These are phyloP conservation scores for Hestina assimilis DNA, from an alignment of 1,140 invertebrate species.

Conservation along the genomic window DNA sequence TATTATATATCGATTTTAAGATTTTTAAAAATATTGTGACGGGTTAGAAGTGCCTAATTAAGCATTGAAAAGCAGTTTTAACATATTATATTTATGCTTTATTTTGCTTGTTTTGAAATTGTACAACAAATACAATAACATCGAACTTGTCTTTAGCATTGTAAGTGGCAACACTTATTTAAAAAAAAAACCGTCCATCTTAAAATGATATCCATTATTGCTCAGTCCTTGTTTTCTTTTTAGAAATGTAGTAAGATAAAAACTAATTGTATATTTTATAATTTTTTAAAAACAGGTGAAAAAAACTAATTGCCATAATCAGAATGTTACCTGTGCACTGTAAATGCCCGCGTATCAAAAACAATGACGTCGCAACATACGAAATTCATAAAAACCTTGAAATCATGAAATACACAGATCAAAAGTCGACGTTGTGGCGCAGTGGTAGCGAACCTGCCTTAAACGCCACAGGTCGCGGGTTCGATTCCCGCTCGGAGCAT, in stretches of 20 bases:
- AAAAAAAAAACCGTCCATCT: neutral
- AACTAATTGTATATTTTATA: conserved; percentile 1
- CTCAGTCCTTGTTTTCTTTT: conserved; percentile 6
- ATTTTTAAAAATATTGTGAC: conserved; percentile 1
- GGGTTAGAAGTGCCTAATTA: neutral
- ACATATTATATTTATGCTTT: neutral
- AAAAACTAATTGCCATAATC: conserved; percentile 10
- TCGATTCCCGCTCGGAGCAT: no score
- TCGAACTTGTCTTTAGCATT: neutral
- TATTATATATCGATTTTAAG: no score
- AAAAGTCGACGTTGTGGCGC: no score
- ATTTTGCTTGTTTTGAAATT: neutral
- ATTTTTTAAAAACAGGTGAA: neutral
- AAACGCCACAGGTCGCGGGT: no score
- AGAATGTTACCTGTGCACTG: conserved; percentile 5
- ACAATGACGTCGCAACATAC: neutral
- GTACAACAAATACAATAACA: conserved; percentile 4
- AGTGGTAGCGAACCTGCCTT: no score
- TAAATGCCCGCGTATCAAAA: neutral
- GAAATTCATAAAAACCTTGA: no score
- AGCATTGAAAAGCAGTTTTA: conserved; percentile 1
- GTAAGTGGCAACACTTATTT: neutral
- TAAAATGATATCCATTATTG: conserved; percentile 1
- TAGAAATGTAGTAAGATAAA: neutral
- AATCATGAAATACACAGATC: no score